These are phyloP conservation scores for Marcusenius ussheri DNA, from an alignment of 2,113 vertebrate genomes.

Conservation along the genomic window DNA sequence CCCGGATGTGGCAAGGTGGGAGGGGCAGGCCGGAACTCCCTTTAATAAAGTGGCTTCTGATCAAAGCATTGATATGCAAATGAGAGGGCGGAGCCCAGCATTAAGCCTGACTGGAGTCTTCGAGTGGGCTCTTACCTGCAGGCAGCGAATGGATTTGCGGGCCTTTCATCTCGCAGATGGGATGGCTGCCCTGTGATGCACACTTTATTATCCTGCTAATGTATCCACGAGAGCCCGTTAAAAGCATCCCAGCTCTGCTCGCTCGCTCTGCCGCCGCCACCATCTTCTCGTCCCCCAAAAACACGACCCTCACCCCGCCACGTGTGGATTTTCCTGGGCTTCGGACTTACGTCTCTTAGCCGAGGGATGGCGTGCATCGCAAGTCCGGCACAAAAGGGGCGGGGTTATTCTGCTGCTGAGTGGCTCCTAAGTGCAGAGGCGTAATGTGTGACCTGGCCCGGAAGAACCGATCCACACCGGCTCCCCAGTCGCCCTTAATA, in stretches of 20 bases:
- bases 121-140: neutral
- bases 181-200: neutral
- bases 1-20: neutral
- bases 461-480: neutral
- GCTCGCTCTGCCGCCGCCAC: neutral
- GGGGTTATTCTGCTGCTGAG: neutral
- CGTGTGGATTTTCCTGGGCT: neutral
- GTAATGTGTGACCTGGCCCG: neutral
- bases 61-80: constrained; percentile 6
- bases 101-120: neutral
- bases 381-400: neutral
- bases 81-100: neutral
- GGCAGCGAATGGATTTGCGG: neutral
- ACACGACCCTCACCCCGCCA: neutral
- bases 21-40: neutral
- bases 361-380: neutral
- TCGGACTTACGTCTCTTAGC: neutral
- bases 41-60: constrained; percentile 1
- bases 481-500: neutral
- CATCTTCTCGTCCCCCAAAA: neutral
- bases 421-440: neutral
- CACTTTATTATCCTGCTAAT: neutral
- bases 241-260: neutral
- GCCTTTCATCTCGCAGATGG: constrained; percentile 14
- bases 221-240: neutral